These are phyloP conservation scores for Drosophila aff. DNA, from an alignment of 1,140 invertebrate genomes.

Conservation along the genomic window DNA sequence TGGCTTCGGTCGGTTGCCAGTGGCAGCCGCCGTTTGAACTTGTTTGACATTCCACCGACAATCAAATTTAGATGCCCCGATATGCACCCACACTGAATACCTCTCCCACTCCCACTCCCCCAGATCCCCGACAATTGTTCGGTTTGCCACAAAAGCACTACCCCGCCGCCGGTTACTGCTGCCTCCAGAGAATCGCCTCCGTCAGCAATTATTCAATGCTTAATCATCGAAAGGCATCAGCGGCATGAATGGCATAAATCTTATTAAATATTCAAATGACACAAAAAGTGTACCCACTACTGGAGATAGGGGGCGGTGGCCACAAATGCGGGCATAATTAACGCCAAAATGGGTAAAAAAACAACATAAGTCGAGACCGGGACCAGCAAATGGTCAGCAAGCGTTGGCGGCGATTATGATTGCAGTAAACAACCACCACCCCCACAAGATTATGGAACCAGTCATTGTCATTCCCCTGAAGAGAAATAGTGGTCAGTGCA, in stretches of 20 bases:
- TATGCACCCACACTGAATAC: conserved; percentile 8
- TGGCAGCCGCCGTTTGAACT: conserved; percentile 72
- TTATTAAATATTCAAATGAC: conserved; percentile 72
- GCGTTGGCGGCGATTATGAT: conserved; percentile 32
- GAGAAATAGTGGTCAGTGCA: background rate
- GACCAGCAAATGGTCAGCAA: conserved; percentile 26
- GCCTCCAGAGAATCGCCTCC: conserved; percentile 5
- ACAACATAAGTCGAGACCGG: background rate
- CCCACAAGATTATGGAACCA: conserved; percentile 2
- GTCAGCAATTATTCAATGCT: conserved; percentile 55
- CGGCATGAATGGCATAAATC: conserved; percentile 60
- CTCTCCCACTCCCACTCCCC: background rate
- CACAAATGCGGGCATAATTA: conserved; percentile 78
- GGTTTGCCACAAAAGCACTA: conserved; percentile 35
- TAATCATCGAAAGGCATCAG: conserved; percentile 36
- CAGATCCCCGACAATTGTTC: conserved; percentile 28
- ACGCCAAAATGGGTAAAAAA: conserved; percentile 53
- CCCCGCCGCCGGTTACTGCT: background rate
- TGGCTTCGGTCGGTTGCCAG: conserved; percentile 62
- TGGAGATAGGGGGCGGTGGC: conserved; percentile 15
- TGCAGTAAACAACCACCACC: conserved; percentile 21
- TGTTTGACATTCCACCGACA: conserved; percentile 71
- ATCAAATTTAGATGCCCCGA: conserved; percentile 58
- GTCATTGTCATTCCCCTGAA: no score
- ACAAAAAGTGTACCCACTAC: conserved; percentile 30